phyloP scores from a whole-genome alignment of 1,140 invertebrate species.

The Meloidogyne floridensis region DNA sequence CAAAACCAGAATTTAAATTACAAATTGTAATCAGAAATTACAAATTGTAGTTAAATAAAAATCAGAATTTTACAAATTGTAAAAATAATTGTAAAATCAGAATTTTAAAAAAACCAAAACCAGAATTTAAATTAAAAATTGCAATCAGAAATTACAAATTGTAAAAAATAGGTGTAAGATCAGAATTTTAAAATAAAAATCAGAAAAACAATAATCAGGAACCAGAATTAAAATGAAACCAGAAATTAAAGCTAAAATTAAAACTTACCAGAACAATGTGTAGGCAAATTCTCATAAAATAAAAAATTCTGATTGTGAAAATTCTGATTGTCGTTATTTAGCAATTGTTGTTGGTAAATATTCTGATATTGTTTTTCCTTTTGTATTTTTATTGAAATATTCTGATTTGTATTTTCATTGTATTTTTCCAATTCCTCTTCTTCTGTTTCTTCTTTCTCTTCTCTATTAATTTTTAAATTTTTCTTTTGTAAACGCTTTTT shows the following conservation, averaged over 20 bases:
- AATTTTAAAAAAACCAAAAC: background rate
- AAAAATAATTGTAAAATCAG: no score
- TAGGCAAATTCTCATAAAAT: background rate
- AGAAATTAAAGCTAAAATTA: background rate
- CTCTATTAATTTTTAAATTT: conserved; percentile 42
- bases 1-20: no score
- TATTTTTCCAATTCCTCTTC: conserved; percentile 23
- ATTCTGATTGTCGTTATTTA: background rate
- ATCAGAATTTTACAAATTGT: background rate
- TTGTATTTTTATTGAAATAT: background rate
- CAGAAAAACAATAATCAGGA: no score
- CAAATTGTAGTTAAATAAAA: background rate
- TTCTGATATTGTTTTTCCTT: conserved; percentile 4
- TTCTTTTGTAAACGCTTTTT: conserved; percentile 2
- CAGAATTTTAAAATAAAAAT: no score
- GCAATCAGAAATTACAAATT: no score
- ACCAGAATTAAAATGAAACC: no score
- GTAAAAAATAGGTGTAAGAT: no score
- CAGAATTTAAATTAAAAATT: background rate
- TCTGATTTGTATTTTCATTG: conserved; percentile 9
- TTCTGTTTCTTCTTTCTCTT: conserved; percentile 69
- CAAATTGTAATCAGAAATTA: no score
- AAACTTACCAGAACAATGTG: background rate
- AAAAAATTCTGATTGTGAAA: background rate
- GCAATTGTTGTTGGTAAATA: background rate